Base-by-base conservation (phyloP, 2,113 vertebrate species). In the Percina caprodes region DNA sequence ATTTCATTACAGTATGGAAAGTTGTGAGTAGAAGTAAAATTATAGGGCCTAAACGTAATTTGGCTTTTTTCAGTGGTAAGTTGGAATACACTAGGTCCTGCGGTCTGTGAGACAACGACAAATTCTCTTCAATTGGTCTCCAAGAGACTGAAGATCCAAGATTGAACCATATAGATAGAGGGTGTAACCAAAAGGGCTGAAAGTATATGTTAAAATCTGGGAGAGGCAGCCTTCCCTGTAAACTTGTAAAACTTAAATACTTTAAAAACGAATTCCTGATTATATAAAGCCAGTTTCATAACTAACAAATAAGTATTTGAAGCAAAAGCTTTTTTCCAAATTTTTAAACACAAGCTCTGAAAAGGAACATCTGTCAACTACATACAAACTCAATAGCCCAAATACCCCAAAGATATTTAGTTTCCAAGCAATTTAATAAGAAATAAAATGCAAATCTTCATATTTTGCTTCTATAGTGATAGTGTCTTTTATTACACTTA, bases 291-390 rank as follows among this genome's bases (percentile, higher is more conserved):
- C 49, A 60, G 30, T 67, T 80, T 69, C 49, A 70, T 86, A 67
- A 87, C 18, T 89, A 81, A 85, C 82, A 13, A 35, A 87, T 83
- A 56, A 56, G 60, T 52, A 63, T 65, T 62, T 68, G 39, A 70
- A 52, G 67, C 52, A 52, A 83, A 83, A 59, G 24, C 6, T 26
- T 39, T 79, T 87, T 73, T 24, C 3, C 26, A 59, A 23, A 52
- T 48, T 45, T 80, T 79, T 54, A 14, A 33, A 24, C 9, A 16
- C 26, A 1, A 30, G 46, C 46, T 59, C 14, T 74, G 6, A 66
- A 67, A 63, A 70, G n/a, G 6, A 65, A 13, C 14, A 56, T 11
- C 39, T 71, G 46, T 33, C 18, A 56, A 35, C 7, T n/a, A 62
- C 24, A 26, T 10, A 24, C n/a, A 68, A 48, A 79, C 16, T 48